Evolutionary conservation across 2,113 vertebrate species (phyloP).

Genomic region (Xenopus laevis): DNA sequence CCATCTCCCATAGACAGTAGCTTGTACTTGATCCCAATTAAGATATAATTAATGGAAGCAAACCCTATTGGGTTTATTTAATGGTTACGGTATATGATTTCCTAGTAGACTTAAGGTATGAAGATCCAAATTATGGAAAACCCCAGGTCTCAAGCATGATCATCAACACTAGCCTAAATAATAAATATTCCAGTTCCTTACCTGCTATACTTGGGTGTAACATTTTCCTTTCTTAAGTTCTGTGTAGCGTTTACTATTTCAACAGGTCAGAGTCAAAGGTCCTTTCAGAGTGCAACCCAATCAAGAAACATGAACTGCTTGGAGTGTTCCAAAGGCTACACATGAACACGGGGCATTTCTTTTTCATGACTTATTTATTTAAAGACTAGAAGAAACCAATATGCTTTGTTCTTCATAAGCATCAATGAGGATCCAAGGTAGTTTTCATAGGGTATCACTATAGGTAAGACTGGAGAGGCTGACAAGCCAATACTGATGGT

Average conservation of each 20-base stretch:
- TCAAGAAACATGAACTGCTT: background rate
- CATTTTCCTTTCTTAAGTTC: constrained; percentile 22
- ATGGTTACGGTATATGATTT: too few species aligned
- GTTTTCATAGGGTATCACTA: too few species aligned
- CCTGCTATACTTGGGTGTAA: background rate
- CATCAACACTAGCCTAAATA: background rate
- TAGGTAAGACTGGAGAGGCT: too few species aligned
- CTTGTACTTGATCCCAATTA: too few species aligned
- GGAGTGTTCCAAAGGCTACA: background rate
- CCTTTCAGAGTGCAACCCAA: constrained; percentile 11
- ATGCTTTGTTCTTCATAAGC: background rate
- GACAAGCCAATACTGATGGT: too few species aligned
- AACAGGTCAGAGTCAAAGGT: constrained; percentile 42
- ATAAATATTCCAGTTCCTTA: background rate
- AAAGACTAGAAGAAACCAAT: constrained; percentile 13
- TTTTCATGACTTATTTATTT: background rate
- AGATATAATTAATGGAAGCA: too few species aligned
- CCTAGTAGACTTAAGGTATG: too few species aligned
- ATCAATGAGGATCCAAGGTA: too few species aligned
- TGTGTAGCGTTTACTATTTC: constrained; percentile 27
- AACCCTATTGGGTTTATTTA: too few species aligned
- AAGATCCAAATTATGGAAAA: too few species aligned
- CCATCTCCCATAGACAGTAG: too few species aligned
- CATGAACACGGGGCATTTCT: constrained; percentile 13
- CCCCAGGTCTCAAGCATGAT: too few species aligned